Percentiles rank a stretch among this genome's conserved stretches.
Conservation (phyloP, 1,140 invertebrate genomes). For the Drosophila auraria region DNA sequence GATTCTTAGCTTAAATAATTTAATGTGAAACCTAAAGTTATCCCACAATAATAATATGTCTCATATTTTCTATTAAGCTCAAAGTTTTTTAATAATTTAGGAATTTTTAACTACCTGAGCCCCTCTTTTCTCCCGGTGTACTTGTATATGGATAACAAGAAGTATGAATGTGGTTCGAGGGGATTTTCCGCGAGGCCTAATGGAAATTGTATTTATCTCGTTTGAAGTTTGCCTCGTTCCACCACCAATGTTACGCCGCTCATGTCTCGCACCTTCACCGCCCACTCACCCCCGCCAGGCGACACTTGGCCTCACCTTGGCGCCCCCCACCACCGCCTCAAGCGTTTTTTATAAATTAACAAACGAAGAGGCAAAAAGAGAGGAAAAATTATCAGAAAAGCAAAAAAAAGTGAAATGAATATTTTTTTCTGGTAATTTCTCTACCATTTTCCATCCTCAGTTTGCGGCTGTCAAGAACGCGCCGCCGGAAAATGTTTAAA, state of each 20-base stretch:
- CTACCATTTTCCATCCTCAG: conserved; percentile 22
- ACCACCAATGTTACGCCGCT: conserved; percentile 42
- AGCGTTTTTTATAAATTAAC: conserved; percentile 83
- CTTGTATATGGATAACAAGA: conserved; percentile 43
- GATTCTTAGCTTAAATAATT: no score
- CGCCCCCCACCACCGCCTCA: conserved; percentile 51
- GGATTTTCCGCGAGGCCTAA: conserved; percentile 76
- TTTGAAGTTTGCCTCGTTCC: conserved; percentile 74
- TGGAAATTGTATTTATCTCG: conserved; percentile 84
- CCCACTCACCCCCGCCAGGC: conserved; percentile 15
- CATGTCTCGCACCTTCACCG: conserved; percentile 32
- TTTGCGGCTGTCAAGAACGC: conserved; percentile 47
- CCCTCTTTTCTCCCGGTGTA: background rate
- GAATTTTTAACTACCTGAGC: no score
- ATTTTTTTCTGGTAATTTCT: conserved; percentile 69
- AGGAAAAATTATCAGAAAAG: conserved; percentile 74
- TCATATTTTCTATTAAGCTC: no score
- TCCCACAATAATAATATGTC: no score
- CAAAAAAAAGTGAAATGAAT: conserved; percentile 67
- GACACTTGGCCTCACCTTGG: conserved; percentile 76
- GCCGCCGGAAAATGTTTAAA: conserved; percentile 48
- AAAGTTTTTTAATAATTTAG: no score
- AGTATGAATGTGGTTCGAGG: conserved; percentile 79
- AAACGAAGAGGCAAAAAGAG: conserved; percentile 62
- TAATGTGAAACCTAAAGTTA: no score